A percentile compares a stretch with the other conserved stretches of the same genome.
phyloP scores from a whole-genome alignment of 92 coral and sea anemone species.

The Ricordea florida region DNA sequence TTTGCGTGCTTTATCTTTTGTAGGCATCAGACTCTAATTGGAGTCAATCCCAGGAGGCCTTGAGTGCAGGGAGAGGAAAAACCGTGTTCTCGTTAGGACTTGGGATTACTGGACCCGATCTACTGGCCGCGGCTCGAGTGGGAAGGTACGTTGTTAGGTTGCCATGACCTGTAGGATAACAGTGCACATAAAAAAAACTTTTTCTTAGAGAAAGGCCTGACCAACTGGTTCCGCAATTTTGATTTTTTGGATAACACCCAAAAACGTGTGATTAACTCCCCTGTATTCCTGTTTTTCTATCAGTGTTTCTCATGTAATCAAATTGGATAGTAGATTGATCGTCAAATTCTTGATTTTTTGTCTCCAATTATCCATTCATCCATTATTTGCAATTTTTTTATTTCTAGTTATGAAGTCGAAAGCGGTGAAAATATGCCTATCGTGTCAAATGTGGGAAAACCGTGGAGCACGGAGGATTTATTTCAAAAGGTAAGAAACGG shows the following conservation, averaged over 20 bases:
- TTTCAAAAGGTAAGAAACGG: slow-evolving; percentile 59
- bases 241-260: no score
- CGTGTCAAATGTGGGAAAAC: slow-evolving; percentile 63
- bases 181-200: no score
- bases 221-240: no score
- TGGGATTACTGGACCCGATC: slow-evolving; percentile 93
- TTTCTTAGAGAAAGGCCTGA: no score
- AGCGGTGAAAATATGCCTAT: slow-evolving; percentile 35
- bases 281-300: not conserved
- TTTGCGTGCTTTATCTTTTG: not conserved
- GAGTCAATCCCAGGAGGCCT: slow-evolving; percentile 66
- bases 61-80: slow-evolving; percentile 61
- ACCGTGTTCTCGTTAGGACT: slow-evolving; percentile 91
- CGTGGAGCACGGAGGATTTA: slow-evolving; percentile 87
- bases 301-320: not conserved
- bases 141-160: slow-evolving; percentile 65
- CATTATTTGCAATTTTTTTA: not conserved
- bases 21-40: slow-evolving; percentile 22
- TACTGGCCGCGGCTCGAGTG: slow-evolving; percentile 91
- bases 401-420: slow-evolving; percentile 62
- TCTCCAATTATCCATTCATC: not conserved
- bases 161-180: no score
- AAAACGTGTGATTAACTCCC: no score
- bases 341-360: not conserved
- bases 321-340: not conserved